Evolutionary conservation across 1,140 invertebrate genomes (phyloP).

Genomic region (Hyles vespertilio): DNA sequence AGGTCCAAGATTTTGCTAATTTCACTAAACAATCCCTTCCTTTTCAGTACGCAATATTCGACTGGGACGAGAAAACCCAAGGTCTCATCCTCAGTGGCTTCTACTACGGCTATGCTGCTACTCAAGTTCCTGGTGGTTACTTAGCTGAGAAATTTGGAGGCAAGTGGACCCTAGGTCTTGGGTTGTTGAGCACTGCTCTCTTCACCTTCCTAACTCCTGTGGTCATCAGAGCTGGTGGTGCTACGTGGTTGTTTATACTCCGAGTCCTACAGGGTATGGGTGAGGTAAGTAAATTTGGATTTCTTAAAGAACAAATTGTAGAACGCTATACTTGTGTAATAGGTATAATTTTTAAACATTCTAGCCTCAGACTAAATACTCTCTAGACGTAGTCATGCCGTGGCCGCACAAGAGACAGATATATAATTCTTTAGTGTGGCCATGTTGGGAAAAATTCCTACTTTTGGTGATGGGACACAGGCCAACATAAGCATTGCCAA

Average conservation of each 20-base stretch:
- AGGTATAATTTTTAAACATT: too few relatives aligned
- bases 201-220: constrained; percentile 77
- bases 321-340: too few relatives aligned
- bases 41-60: constrained; percentile 68
- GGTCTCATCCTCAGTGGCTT: constrained; percentile 77
- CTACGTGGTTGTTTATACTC: constrained; percentile 78
- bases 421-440: too few relatives aligned
- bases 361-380: too few relatives aligned
- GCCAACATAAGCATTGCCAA: too few relatives aligned
- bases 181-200: constrained; percentile 79
- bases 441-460: too few relatives aligned
- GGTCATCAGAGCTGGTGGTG: constrained; percentile 69
- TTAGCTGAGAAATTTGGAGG: constrained; percentile 79
- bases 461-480: too few relatives aligned
- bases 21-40: not conserved
- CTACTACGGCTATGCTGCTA: constrained; percentile 79
- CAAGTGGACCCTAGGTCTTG: constrained; percentile 78
- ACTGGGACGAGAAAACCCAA: constrained; percentile 79
- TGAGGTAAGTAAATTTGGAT: constrained; percentile 58
- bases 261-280: constrained; percentile 82
- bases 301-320: too few relatives aligned
- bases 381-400: too few relatives aligned
- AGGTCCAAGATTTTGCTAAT: too few relatives aligned
- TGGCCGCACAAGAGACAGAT: too few relatives aligned
- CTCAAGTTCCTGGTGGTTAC: constrained; percentile 79